Base-by-base conservation (phyloP, 2,113 vertebrate genomes). In the Progne subis region DNA sequence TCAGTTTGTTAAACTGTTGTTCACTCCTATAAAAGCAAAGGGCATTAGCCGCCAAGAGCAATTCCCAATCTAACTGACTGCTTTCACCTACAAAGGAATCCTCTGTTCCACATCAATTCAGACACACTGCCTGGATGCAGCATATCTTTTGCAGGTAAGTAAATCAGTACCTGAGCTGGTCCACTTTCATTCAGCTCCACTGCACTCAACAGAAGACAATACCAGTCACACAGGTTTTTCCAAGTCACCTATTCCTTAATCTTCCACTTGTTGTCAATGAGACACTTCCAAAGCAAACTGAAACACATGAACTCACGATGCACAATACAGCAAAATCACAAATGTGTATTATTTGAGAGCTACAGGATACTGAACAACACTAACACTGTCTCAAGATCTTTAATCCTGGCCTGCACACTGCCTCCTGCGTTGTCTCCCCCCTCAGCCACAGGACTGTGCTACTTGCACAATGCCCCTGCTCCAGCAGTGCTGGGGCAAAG, bases 271-370 rank as follows among this genome's bases (percentile, higher is more conserved):
- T 2, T 37, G 37, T 37, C 7, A 60, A 55, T 8, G 8, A 84
- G 43, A 67, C n/a, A 28, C 24, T 77, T 81, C 34, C 10, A 29
- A 59, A 86, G 59, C 16, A 56, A 63, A 72, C 2, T 49, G 52
- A 85, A 64, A 29, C 0, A 0, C n/a, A 11, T 1, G 5, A 74
- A 52, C 13, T 49, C 3, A 2, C 1, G 1, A 46, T 23, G 11
- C 32, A 76, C 32, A 23, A 60, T 16, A 44, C 4, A 49, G 13
- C 21, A 46, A 21, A 41, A 25, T 12, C 28, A 89, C 49, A 82
- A 49, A 53, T 0, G 0, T 3, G 5, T 17, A 74, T 23, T 14
- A 31, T 63, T 26, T 55, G 26, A 76, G 43, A 75, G 17, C n/a
- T 5, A 56, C 1, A 32, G 29, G 37, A 76, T 6, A 69, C 39